Conservation (phyloP, 2,113 vertebrate genomes). For the Ictidomys tridecemlineatus region DNA sequence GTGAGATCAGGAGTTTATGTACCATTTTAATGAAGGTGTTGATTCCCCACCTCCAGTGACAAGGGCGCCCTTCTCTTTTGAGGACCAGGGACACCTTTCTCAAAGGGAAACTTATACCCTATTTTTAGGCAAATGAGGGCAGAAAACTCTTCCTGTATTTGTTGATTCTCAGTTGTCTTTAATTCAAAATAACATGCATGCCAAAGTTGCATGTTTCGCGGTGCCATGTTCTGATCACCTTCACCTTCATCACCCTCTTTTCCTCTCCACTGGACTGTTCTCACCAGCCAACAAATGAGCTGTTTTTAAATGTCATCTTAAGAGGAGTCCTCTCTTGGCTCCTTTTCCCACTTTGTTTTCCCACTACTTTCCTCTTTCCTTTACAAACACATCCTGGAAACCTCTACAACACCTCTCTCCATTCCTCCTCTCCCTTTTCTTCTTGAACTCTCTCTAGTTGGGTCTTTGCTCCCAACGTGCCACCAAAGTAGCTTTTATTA, state of each 20-base stretch:
- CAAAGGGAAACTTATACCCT: neutral
- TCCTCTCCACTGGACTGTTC: neutral
- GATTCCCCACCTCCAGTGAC: neutral
- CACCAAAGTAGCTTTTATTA: neutral
- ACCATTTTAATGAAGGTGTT: neutral
- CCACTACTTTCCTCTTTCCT: neutral
- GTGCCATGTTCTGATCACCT: neutral
- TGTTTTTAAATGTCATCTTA: neutral
- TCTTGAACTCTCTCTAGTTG: neutral
- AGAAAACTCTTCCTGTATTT: neutral
- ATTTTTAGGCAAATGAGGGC: no score
- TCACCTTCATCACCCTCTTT: neutral
- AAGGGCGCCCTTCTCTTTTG: neutral
- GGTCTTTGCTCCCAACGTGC: neutral
- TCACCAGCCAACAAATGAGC: neutral
- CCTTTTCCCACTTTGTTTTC: neutral
- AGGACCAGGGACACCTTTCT: neutral
- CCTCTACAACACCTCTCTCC: neutral
- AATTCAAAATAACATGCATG: neutral
- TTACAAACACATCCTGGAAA: neutral
- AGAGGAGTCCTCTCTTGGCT: neutral
- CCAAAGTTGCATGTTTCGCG: no score
- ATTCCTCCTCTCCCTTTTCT: neutral
- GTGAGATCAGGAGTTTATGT: no score
- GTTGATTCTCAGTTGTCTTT: neutral